Base-by-base conservation (phyloP, 2,888 invertebrate species). In the Drosophila koepferae region DNA sequence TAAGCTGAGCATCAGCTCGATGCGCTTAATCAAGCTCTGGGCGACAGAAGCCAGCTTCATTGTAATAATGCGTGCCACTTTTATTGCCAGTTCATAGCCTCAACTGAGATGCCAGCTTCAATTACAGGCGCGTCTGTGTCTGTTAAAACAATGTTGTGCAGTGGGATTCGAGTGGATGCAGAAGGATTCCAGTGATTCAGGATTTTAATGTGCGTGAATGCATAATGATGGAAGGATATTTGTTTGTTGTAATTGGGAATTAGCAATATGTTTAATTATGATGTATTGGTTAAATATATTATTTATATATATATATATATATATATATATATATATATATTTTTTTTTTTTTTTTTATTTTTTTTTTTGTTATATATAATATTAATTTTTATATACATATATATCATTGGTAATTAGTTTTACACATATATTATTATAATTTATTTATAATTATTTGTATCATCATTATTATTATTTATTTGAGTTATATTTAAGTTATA, bases 1-100 rank as follows among this genome's bases (percentile, higher is more conserved):
- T 56, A 62, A 55, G 34, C 28, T 14, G 31, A 34, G 48, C 44
- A 53, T 51, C 55, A 55, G 20, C 44, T 40, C 23, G 5, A 10
- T 54, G 40, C 36, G 36, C 34, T 55, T 56, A 55, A 67, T 36
- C n/a, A 40, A n/a, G 34, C 34, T 12, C 41, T 3, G 36, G 8
- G 28, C 7, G 18, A n/a, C 9, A 16, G 12, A 31, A 41, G 55
- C 28, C 40, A 0, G 16, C 41, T 18, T 28, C 28, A 49, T 43
- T 66, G 55, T 28, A 43, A 31, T 28, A 28, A 31, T 3, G 8
- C 28, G 6, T 16, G 16, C 28, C 40, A 18, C 28, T 14, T 43
- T 41, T 12, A 43, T 49, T 43, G 49, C 38, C 67, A 34, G 54
- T 14, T 53, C 23, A 6, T 46, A 28, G 46, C 46, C 51, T 14